phyloP scores from a whole-genome alignment of 2,113 vertebrate genomes.

The Fregata magnificens region DNA sequence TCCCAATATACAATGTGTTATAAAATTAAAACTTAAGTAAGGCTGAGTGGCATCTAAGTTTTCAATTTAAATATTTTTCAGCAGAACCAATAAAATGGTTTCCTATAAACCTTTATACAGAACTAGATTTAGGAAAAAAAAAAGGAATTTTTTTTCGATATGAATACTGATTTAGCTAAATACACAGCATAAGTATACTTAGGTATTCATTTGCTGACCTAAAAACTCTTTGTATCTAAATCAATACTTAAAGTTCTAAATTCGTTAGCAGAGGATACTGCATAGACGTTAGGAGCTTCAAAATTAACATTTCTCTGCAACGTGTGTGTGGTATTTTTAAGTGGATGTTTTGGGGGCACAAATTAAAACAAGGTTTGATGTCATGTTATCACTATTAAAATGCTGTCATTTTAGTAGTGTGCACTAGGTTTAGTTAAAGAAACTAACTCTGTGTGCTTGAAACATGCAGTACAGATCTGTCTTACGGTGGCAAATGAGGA shows the following conservation, averaged over 20 bases:
- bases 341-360: background rate
- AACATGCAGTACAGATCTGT: background rate
- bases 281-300: background rate
- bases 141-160: background rate
- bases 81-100: background rate
- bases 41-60: background rate
- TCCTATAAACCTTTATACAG: background rate
- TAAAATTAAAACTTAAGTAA: background rate
- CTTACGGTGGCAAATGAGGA: background rate
- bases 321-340: background rate
- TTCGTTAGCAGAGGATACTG: background rate
- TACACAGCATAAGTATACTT: background rate
- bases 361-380: constrained; percentile 2
- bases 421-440: background rate
- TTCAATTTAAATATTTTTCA: background rate
- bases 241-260: background rate
- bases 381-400: background rate
- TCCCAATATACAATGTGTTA: background rate
- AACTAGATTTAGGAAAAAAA: background rate
- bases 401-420: background rate
- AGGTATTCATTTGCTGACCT: background rate
- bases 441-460: background rate
- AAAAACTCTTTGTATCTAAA: background rate
- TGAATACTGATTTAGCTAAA: background rate
- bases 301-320: background rate